These are phyloP conservation scores for Drosophila diplacantha DNA, from an alignment of 2,888 invertebrate genomes.

Conservation along the genomic window DNA sequence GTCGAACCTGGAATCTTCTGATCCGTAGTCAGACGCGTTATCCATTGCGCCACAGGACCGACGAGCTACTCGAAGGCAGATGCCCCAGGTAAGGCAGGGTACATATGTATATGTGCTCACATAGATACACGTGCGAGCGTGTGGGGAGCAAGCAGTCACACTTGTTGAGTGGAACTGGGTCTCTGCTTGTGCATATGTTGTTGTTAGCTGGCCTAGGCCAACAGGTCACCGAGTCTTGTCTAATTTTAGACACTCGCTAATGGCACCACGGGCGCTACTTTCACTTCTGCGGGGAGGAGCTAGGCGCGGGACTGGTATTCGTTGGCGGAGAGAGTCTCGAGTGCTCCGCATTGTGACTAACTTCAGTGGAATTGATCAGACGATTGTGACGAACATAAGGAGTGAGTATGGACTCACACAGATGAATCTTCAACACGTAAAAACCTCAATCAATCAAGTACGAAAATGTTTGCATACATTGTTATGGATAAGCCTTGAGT, in stretches of 20 bases:
- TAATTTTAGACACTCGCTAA: slow-evolving; percentile 35
- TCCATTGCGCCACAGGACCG: slow-evolving; percentile 79
- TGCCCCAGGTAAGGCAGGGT: not conserved
- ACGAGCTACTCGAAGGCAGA: slow-evolving; percentile 35
- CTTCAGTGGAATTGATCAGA: slow-evolving; percentile 19
- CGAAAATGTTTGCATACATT: slow-evolving; percentile 4
- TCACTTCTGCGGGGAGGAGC: slow-evolving; percentile 22
- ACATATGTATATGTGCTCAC: too few relatives aligned
- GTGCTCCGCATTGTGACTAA: slow-evolving; percentile 29
- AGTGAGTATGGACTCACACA: not conserved
- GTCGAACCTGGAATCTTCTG: slow-evolving; percentile 79
- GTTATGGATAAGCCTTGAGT: not conserved
- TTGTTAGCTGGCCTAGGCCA: slow-evolving; percentile 27
- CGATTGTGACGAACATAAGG: not conserved
- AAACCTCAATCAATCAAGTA: slow-evolving; percentile 13
- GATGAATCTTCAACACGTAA: slow-evolving; percentile 11
- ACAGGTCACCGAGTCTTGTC: slow-evolving; percentile 34
- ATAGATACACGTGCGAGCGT: not conserved
- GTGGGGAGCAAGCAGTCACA: slow-evolving; percentile 4
- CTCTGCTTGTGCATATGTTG: not conserved
- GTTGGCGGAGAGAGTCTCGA: slow-evolving; percentile 19
- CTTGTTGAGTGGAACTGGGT: slow-evolving; percentile 19
- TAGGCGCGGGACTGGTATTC: slow-evolving; percentile 3
- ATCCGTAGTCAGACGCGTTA: slow-evolving; percentile 79
- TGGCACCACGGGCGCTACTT: slow-evolving; percentile 31